These are phyloP conservation scores for Contarinia nasturtii DNA, from an alignment of 1,140 invertebrate species.

Conservation along the genomic window DNA sequence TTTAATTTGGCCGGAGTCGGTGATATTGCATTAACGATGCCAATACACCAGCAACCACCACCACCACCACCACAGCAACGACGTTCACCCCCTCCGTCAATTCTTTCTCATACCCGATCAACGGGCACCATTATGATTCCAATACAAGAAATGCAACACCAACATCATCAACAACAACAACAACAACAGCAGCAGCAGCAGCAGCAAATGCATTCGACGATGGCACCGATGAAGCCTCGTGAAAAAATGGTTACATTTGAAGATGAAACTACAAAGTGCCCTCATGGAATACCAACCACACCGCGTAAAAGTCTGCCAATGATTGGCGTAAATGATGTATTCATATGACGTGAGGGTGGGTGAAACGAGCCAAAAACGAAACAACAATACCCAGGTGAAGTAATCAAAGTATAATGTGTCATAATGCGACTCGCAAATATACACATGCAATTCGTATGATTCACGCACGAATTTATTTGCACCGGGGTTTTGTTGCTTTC, in stretches of 20 bases:
- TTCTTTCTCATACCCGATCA: conserved; percentile 11
- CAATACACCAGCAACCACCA: conserved; percentile 21
- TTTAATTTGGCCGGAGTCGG: conserved; percentile 48
- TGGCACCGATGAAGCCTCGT: conserved; percentile 24
- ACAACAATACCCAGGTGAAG: background rate
- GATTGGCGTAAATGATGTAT: conserved; percentile 30
- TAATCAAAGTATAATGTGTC: background rate
- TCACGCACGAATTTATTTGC: too few species aligned
- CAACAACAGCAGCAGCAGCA: conserved; percentile 14
- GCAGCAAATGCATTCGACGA: conserved; percentile 18
- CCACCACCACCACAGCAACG: conserved; percentile 24
- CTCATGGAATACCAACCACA: conserved; percentile 21
- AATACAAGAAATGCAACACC: conserved; percentile 2
- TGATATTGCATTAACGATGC: conserved; percentile 24
- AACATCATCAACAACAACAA: conserved; percentile 11
- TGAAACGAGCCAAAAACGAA: conserved; percentile 3
- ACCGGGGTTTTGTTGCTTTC: too few species aligned
- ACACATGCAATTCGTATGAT: too few species aligned
- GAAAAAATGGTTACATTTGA: conserved; percentile 71
- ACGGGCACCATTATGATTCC: conserved; percentile 6
- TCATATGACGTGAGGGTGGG: conserved; percentile 34
- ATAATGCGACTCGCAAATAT: too few species aligned
- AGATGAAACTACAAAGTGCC: conserved; percentile 37
- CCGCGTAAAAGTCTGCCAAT: conserved; percentile 18
- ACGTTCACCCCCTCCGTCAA: conserved; percentile 14